Percentiles rank a stretch among this genome's conserved stretches.
phyloP scores from a whole-genome alignment of 1,140 invertebrate genomes.

The Cydia pomonella region DNA sequence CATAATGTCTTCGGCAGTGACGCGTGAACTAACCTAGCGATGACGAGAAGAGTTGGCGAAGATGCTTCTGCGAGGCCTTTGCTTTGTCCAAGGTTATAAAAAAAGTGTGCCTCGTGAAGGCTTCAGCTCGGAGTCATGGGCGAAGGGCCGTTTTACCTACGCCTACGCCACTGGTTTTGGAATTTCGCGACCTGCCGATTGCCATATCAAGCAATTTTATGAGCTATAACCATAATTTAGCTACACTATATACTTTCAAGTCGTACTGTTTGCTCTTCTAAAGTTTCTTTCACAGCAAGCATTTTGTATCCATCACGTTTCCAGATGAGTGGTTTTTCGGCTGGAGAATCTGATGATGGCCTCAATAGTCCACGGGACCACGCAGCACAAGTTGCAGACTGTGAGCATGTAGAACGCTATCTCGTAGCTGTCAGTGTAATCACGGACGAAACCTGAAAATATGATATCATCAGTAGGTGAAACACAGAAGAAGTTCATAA shows the following conservation, averaged over 20 bases:
- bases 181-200: background rate
- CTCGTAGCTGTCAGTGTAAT: conserved; percentile 70
- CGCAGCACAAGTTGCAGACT: conserved; percentile 66
- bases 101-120: too few species aligned
- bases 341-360: conserved; percentile 53
- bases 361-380: conserved; percentile 71
- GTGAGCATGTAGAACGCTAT: conserved; percentile 72
- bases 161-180: background rate
- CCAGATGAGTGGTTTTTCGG: conserved; percentile 38
- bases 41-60: too few species aligned
- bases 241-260: background rate
- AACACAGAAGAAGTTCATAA: background rate
- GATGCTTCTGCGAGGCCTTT: too few species aligned
- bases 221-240: background rate
- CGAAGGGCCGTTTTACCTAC: too few species aligned
- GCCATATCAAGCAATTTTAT: background rate
- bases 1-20: too few species aligned
- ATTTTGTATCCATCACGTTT: conserved; percentile 40
- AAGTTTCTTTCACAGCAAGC: background rate
- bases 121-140: too few species aligned
- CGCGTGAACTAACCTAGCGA: too few species aligned
- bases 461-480: background rate
- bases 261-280: background rate
- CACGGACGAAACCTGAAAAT: conserved; percentile 71
- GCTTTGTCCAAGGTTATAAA: too few species aligned